These are phyloP conservation scores for Coregonus sp. DNA, from an alignment of 2,797 vertebrate genomes.

Conservation along the genomic window DNA sequence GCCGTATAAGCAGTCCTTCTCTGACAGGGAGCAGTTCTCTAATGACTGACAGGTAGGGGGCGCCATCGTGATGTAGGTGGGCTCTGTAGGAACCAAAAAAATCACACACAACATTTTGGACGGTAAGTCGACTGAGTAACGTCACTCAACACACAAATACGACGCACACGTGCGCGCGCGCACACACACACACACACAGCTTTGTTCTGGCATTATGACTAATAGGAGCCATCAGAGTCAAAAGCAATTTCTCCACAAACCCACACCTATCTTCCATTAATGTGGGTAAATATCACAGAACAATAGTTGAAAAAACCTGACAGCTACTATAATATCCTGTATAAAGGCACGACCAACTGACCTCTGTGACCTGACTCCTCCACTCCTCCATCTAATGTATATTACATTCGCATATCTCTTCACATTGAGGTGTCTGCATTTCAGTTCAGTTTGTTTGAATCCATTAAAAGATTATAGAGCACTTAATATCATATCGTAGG, in stretches of 20 bases:
- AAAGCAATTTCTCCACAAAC: neutral
- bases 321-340: neutral
- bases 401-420: neutral
- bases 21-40: constrained; percentile 81
- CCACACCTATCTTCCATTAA: neutral
- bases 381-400: neutral
- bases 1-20: constrained; percentile 81
- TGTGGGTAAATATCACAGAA: neutral
- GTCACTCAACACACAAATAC: neutral
- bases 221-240: neutral
- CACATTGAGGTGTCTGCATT: neutral
- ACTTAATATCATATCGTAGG: neutral
- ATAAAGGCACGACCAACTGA: neutral
- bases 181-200: constrained; percentile 23
- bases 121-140: neutral
- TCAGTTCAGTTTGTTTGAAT: neutral
- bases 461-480: constrained; percentile 5
- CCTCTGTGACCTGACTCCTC: neutral
- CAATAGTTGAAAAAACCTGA: neutral
- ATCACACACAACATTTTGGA: neutral
- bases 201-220: neutral
- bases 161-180: constrained; percentile 9
- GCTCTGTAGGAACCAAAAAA: constrained; percentile 69
- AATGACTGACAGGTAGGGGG: constrained; percentile 78
- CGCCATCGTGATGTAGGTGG: constrained; percentile 87